Evolutionary conservation across 30 jellyfish, hydroid and myxozoan genomes (phyloP).

Genomic region (Phacellophora camtschatica): DNA sequence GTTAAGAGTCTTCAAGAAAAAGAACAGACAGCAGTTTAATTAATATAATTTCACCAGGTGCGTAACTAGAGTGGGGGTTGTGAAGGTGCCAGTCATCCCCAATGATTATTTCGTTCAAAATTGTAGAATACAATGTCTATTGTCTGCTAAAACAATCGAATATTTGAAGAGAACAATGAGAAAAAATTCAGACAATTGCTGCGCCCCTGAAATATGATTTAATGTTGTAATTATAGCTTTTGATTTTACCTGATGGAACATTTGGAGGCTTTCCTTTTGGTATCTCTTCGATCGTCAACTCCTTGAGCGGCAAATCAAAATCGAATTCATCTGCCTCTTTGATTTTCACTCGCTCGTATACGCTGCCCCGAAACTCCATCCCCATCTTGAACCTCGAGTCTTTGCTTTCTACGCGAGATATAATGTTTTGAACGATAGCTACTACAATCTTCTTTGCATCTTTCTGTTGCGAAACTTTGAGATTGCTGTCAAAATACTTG

Average conservation of each 20-base stretch:
- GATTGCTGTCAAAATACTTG: background rate
- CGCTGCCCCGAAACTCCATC: constrained; percentile 55
- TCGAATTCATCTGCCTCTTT: constrained; percentile 64
- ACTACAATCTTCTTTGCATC: constrained; percentile 1
- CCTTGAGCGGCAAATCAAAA: constrained; percentile 45
- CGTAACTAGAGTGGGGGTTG: too few species aligned
- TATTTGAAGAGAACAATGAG: too few species aligned
- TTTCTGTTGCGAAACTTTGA: constrained; percentile 1
- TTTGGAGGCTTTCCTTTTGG: constrained; percentile 20
- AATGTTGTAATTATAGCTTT: background rate
- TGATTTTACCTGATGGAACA: background rate
- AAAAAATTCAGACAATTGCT: background rate
- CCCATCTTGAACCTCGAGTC: constrained; percentile 55
- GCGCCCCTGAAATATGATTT: background rate
- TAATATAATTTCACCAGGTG: too few species aligned
- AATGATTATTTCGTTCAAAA: too few species aligned
- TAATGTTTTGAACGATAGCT: background rate
- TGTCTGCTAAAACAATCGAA: too few species aligned
- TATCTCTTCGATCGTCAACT: constrained; percentile 15
- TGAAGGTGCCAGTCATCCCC: too few species aligned
- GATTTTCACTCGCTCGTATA: constrained; percentile 48
- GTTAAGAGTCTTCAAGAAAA: too few species aligned
- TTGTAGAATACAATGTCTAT: too few species aligned
- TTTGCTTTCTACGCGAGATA: constrained; percentile 14
- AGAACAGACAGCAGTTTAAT: too few species aligned